Evolutionary conservation across 2,888 invertebrate species (phyloP).

Genomic region (Anthrax anthrax): DNA sequence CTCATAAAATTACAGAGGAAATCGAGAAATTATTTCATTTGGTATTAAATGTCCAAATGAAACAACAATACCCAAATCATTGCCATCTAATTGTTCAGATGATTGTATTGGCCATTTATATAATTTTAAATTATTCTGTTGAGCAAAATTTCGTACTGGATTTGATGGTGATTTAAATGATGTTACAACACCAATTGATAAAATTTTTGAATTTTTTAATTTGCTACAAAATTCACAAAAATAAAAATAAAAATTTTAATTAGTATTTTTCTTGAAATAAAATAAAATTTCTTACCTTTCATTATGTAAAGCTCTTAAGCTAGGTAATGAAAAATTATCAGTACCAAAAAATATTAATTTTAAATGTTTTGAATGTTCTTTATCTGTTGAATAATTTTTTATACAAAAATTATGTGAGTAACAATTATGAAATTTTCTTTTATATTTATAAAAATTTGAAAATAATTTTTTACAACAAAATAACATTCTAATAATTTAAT

Average conservation of each 20-base stretch:
- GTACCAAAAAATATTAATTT: constrained; percentile 75
- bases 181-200: constrained; percentile 53
- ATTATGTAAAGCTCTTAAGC: constrained; percentile 50
- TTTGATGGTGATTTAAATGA: constrained; percentile 45
- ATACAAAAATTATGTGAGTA: not conserved
- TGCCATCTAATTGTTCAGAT: constrained; percentile 35
- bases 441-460: constrained; percentile 21
- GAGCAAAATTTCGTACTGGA: constrained; percentile 53
- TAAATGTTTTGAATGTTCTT: not conserved
- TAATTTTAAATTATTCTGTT: constrained; percentile 38
- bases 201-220: constrained; percentile 8
- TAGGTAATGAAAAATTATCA: constrained; percentile 65
- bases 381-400: not conserved
- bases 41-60: constrained; percentile 91
- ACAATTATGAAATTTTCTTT: constrained; percentile 19
- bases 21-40: constrained; percentile 52
- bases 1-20: constrained; percentile 51
- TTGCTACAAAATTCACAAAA: constrained; percentile 4
- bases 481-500: not conserved
- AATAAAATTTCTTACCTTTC: constrained; percentile 36
- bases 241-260: not conserved
- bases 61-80: constrained; percentile 78
- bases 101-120: constrained; percentile 50
- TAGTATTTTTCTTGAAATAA: not conserved
- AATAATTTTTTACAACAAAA: not conserved